Evolutionary conservation across 2,888 invertebrate genomes (phyloP).

Genomic region (Petrolisthes cinctipes): DNA sequence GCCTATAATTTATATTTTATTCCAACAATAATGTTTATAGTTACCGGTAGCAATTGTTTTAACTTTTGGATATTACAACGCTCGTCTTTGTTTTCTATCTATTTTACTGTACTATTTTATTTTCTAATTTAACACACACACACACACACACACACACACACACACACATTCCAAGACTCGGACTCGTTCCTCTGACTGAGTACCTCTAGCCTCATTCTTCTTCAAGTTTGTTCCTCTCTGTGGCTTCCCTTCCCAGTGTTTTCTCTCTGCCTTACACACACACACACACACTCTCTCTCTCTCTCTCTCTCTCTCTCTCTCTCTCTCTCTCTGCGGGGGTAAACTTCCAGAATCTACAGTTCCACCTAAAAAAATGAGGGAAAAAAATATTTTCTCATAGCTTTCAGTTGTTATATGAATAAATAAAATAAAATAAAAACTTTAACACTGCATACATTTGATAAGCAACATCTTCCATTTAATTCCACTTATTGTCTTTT

Average conservation of each 20-base stretch:
- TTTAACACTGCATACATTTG: too few species aligned
- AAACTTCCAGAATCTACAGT: too few species aligned
- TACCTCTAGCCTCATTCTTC: background rate
- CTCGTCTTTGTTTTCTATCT: too few species aligned
- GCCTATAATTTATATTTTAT: too few species aligned
- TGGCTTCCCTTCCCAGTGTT: background rate
- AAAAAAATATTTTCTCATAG: background rate
- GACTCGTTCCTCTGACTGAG: background rate
- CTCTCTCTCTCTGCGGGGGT: background rate
- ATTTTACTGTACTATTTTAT: too few species aligned
- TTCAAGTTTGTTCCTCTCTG: background rate
- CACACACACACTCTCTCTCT: constrained; percentile 1
- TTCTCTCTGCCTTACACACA: background rate
- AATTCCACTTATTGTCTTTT: too few species aligned
- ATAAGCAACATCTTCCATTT: too few species aligned
- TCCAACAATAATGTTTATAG: too few species aligned
- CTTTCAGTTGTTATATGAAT: too few species aligned
- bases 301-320: background rate
- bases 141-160: background rate
- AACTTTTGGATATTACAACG: too few species aligned
- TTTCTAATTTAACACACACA: background rate
- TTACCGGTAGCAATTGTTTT: too few species aligned
- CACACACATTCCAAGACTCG: background rate
- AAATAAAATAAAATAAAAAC: too few species aligned
- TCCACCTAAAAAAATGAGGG: background rate